Conservation (phyloP, 2,113 vertebrate species). For the Uria lomvia region DNA sequence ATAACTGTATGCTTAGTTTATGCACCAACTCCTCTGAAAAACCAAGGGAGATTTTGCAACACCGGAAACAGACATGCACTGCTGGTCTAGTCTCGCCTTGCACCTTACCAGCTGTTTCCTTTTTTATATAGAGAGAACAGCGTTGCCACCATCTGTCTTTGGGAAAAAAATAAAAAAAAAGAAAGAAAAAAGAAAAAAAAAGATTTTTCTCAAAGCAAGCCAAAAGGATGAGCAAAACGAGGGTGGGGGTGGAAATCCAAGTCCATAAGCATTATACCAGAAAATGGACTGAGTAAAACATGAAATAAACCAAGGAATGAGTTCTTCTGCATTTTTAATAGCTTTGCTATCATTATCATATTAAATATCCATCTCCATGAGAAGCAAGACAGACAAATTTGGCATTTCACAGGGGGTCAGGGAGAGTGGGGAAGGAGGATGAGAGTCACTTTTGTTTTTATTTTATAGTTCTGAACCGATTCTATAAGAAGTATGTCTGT, state of each 20-base stretch:
- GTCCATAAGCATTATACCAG: not conserved
- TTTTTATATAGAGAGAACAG: slow-evolving; percentile 52
- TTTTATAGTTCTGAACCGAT: not conserved
- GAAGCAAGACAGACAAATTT: not conserved
- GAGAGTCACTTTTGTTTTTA: not conserved
- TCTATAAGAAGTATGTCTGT: not conserved
- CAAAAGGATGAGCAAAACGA: not conserved
- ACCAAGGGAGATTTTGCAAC: not conserved
- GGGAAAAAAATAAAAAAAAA: not conserved
- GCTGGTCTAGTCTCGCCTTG: not conserved
- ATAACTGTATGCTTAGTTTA: not conserved
- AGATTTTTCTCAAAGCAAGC: slow-evolving; percentile 24
- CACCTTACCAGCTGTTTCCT: slow-evolving; percentile 49
- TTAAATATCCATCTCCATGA: not conserved
- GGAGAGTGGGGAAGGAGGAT: not conserved
- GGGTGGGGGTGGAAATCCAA: not conserved
- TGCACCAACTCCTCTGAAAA: slow-evolving; percentile 18
- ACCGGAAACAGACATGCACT: not conserved
- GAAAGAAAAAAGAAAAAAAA: too few species aligned
- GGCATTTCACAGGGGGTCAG: not conserved
- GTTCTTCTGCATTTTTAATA: not conserved
- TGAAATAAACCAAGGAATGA: not conserved
- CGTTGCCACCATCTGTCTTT: slow-evolving; percentile 55
- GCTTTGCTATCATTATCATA: not conserved
- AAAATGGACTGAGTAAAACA: not conserved